phyloP scores from a whole-genome alignment of 2,888 invertebrate genomes.

The Mamestra brassicae region DNA sequence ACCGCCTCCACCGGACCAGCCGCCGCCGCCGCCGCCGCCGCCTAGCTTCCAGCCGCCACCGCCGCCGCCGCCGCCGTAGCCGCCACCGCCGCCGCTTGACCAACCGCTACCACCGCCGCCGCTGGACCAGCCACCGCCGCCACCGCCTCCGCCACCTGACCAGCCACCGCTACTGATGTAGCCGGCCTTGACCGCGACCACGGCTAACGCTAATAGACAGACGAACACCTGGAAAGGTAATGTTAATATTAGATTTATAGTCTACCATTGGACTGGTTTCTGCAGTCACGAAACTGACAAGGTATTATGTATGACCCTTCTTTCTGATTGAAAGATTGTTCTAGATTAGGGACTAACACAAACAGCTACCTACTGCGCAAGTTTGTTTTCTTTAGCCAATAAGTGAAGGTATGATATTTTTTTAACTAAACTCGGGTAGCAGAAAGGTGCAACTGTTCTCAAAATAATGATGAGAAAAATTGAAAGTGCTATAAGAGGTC shows the following conservation, averaged over 20 bases:
- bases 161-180: constrained; percentile 76
- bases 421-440: constrained; percentile 16
- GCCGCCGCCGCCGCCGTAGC: constrained; percentile 63
- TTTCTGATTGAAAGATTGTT: too few relatives aligned
- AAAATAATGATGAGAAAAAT: constrained; percentile 50
- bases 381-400: background rate
- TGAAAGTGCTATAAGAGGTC: constrained; percentile 47
- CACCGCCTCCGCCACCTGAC: constrained; percentile 78
- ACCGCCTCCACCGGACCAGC: constrained; percentile 69
- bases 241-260: constrained; percentile 13
- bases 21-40: constrained; percentile 81
- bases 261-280: background rate
- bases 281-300: constrained; percentile 6
- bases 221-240: constrained; percentile 82
- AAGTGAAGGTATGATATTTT: background rate
- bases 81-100: constrained; percentile 76
- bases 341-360: background rate
- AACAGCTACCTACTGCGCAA: background rate
- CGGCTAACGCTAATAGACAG: constrained; percentile 85
- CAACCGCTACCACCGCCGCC: constrained; percentile 75
- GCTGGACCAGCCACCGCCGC: constrained; percentile 74
- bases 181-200: constrained; percentile 80
- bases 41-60: constrained; percentile 67
- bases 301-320: background rate
- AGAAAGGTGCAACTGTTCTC: constrained; percentile 27